phyloP scores from a whole-genome alignment of 2,113 vertebrate species.

The Piprites chloris region DNA sequence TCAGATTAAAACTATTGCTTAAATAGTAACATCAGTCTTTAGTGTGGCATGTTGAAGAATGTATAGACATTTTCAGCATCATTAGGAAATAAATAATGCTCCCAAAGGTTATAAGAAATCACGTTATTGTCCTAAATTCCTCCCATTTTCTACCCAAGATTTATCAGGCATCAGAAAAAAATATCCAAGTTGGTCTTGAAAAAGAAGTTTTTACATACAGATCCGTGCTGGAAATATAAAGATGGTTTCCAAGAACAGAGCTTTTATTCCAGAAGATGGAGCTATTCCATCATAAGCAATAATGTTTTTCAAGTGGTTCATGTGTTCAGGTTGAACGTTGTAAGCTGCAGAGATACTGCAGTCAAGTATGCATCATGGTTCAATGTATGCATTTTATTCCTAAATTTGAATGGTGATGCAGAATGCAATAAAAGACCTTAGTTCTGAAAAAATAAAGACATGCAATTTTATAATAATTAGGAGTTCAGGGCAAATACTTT shows the following conservation, averaged over 20 bases:
- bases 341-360: neutral
- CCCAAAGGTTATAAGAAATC: neutral
- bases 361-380: constrained; percentile 2
- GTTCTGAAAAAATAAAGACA: constrained; percentile 21
- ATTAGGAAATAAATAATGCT: neutral
- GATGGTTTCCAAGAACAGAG: neutral
- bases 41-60: neutral
- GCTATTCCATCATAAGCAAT: constrained; percentile 67
- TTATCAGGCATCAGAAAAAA: neutral
- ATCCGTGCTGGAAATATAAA: neutral
- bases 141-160: neutral
- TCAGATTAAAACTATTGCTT: neutral
- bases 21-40: neutral
- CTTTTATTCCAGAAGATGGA: constrained; percentile 66
- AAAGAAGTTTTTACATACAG: neutral
- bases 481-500: constrained; percentile 22
- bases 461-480: constrained; percentile 20
- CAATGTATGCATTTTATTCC: constrained; percentile 4
- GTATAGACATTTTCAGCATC: neutral
- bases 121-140: neutral
- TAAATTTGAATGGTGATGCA: neutral
- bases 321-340: neutral
- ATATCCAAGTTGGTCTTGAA: neutral
- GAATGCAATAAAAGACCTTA: constrained; percentile 7
- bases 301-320: neutral